Conservation (phyloP, 2,888 invertebrate species). For the Xanthorhoe designata region DNA sequence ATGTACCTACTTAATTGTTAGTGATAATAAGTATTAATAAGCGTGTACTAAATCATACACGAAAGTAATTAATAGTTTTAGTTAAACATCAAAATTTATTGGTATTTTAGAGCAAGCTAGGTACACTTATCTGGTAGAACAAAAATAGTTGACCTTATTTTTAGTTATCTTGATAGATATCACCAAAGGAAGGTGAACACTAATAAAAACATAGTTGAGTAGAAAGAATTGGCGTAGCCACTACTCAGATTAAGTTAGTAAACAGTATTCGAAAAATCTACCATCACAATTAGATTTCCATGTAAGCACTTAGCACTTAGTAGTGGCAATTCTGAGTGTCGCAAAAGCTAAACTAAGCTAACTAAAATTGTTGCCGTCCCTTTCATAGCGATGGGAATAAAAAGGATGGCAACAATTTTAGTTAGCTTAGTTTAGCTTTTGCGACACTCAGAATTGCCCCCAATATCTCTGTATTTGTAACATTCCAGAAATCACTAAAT, state of each 20-base stretch:
- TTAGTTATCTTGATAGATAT: not conserved
- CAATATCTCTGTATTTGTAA: conserved; percentile 8
- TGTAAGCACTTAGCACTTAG: too few species aligned
- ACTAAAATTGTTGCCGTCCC: too few species aligned
- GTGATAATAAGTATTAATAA: not conserved
- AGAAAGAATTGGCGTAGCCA: conserved; percentile 53
- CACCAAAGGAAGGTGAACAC: not conserved
- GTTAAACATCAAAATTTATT: not conserved
- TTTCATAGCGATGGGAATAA: too few species aligned
- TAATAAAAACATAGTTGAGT: conserved; percentile 1
- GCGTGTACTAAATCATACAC: not conserved
- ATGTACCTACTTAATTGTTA: conserved; percentile 4
- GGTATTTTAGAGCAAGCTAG: not conserved
- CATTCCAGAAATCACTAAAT: conserved; percentile 38
- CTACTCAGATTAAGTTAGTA: conserved; percentile 50
- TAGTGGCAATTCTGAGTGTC: too few species aligned
- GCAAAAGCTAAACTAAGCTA: too few species aligned
- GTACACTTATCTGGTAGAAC: not conserved
- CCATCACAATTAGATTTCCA: not conserved
- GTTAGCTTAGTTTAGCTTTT: too few species aligned
- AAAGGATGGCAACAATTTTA: too few species aligned
- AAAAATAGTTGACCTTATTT: conserved; percentile 3
- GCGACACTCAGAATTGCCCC: too few species aligned
- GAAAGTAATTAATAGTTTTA: not conserved
- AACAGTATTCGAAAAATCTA: conserved; percentile 7